Evolutionary conservation across 2,797 vertebrate genomes (phyloP), one percentile per base, ranked within the genome.

Genomic region (Oophaga sylvatica): DNA sequence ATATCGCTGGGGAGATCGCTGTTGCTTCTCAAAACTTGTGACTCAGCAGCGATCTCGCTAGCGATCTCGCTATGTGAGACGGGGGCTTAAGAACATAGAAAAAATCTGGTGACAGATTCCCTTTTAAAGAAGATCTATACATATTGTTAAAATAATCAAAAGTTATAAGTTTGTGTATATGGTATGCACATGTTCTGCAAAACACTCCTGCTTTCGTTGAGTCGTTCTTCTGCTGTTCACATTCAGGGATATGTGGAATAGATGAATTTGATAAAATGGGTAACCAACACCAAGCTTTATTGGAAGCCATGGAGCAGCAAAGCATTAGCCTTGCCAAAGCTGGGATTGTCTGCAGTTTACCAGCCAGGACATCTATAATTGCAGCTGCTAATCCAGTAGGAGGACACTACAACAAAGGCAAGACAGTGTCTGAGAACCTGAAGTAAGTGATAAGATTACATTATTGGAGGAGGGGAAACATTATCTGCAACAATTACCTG

Each of bases 201-300:
- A 48, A 45, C 15, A 3, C 2, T 67, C 19, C 53, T 45, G 29
- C 0, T 60, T 29, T 19, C 1, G 57, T 10, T 68, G 13, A 56
- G 26, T 68, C 17, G 57, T 20, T n/a, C n/a, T 71, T 6, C 68
- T 45, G 1, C 88, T 75, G 79, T 83, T 84, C 88, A 84, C 91
- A 92, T 91, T n/a, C 90, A 97, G 96, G 96, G 35, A 92, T 97
- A 81, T 97, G 98, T 94, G 98, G 98, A 92, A 99, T 99, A 88
- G 98, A 99, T 92, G 98, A 99, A 92, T 99, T 99, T 94, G 98
- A 99, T 93, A 99, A 99, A 93, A 96, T 99, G 96, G 97, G 97
- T 15, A 96, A 90, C 91, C 98, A 99, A 86, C 97, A 99, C 91
- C 98, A 98, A 93, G 98, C 97, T 85, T 94, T 99, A 90, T 78